Base-by-base conservation (phyloP, 2,797 vertebrate genomes). In the Rhinoraja longicauda region DNA sequence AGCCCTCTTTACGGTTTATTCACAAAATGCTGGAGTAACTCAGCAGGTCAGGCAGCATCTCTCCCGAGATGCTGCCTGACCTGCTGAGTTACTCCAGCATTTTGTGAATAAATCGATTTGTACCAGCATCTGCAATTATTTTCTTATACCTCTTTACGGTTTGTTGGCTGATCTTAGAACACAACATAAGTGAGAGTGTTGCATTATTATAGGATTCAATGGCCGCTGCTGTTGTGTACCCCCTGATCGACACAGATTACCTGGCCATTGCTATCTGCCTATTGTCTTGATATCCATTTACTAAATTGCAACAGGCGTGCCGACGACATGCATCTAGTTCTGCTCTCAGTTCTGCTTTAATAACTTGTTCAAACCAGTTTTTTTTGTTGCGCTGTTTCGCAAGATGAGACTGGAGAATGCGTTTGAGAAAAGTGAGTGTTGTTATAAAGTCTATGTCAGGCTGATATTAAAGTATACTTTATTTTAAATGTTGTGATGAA, bases 391-490 rank as follows among this genome's bases (percentile, higher is more conserved):
- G n/a, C n/a, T 88, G 36, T 88, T 67, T 88, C 62, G 84, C n/a
- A 88, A 9, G 84, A 88, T 88, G 84, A 88, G 32, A 88, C 84
- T 10, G n/a, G n/a, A 67, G 45, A 45, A 36, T 21, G 84, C 53
- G 29, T 90, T 91, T 64, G 70, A 91, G 67, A 73, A n/a, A 72
- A 73, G 64, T 91, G 24, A 91, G 90, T 91, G 70, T 75, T 92
- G 67, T 53, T 53, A 19, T 45, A 73, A 92, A 92, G 39, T 67
- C 59, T 67, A 88, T 88, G 84, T 36, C 84, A 88, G 84, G 29
- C 90, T 92, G 90, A 53, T 57, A 92, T 92, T 92, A 92, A 92
- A 72, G 70, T 53, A 53, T 92, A 73, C 90, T 92, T 92, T 75
- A 92, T 92, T 73, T 92, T 53, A 92, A 75, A 92, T 92, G 90